Base-by-base conservation (phyloP, 2,113 vertebrate species). In the Xyliphius kryptos region DNA sequence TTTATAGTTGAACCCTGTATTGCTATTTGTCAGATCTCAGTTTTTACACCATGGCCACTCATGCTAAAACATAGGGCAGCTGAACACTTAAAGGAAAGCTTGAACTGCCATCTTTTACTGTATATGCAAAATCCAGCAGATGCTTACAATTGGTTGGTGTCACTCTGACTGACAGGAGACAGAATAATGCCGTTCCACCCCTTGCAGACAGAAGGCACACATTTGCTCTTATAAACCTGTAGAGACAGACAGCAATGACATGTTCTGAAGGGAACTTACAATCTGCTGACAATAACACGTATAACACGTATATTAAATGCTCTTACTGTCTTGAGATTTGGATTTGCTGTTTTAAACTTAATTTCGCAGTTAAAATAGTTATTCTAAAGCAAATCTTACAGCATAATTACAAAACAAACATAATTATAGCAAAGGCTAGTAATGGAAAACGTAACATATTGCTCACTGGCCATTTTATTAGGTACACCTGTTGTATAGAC, bases 21-120 rank as follows among this genome's bases (percentile, higher is more conserved):
- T n/a, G 6, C 50, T 53, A 53, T 26, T 32, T 15, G 51, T 32
- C 22, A 53, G 21, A n/a, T 32, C 22, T 8, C 14, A 15, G 7
- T n/a, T 26, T 32, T 53, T 9, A 53, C 51, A 9, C 10, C 7
- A 53, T 22, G 32, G 51, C 49, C 22, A 11, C 20, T 22, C 49
- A 51, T 6, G 3, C 12, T 53, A 53, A 53, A 53, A 26, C 22
- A 53, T 32, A 53, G 21, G 22, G 21, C 14, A 53, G 21, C 21
- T 53, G 51, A 53, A 32, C 51, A 53, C 13, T 26, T 53, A 22
- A 53, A 53, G 21, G 51, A 53, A 53, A 53, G 51, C n/a, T 36
- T 26, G 26, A 26, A 52, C 51, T 53, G 22, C 51, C 22, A 13
- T 53, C 14, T 53, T 15, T 15, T 32, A 2, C n/a, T n/a, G n/a